These are phyloP conservation scores for Trimorus sp. DNA, from an alignment of 2,888 invertebrate species.

Conservation along the genomic window DNA sequence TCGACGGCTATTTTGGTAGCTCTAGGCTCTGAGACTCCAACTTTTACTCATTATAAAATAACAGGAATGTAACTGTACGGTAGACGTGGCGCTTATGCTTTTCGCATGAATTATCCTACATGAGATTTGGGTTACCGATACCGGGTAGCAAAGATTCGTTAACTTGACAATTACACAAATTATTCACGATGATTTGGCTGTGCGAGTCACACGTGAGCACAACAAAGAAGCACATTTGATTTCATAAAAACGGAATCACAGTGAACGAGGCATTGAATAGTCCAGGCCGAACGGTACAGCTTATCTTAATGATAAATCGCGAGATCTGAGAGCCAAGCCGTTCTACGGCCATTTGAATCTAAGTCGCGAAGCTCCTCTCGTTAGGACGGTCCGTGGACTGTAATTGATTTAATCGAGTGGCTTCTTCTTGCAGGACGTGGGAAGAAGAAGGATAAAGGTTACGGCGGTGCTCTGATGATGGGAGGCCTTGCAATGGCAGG, in stretches of 20 bases:
- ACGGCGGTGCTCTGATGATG: slow-evolving; percentile 84
- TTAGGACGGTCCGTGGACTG: slow-evolving; percentile 32
- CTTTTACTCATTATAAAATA: too few relatives aligned
- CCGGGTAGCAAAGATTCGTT: slow-evolving; percentile 7
- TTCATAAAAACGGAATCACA: slow-evolving; percentile 45
- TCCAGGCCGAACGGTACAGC: slow-evolving; percentile 10
- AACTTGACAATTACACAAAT: background rate
- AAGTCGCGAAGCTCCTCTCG: slow-evolving; percentile 34
- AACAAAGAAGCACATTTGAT: slow-evolving; percentile 32
- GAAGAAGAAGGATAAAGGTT: slow-evolving; percentile 82
- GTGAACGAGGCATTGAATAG: slow-evolving; percentile 51
- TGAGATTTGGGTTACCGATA: slow-evolving; percentile 18
- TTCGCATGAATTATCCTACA: background rate
- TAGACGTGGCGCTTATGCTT: too few relatives aligned
- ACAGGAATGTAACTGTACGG: too few relatives aligned
- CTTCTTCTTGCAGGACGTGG: slow-evolving; percentile 80
- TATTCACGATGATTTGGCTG: background rate
- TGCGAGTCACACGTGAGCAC: background rate
- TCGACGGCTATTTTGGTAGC: too few relatives aligned
- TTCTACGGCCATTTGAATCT: slow-evolving; percentile 31
- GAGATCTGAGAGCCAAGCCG: slow-evolving; percentile 31
- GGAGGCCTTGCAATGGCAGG: slow-evolving; percentile 85
- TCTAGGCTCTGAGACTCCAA: too few relatives aligned
- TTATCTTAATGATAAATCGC: slow-evolving; percentile 52
- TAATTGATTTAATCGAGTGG: slow-evolving; percentile 55